Conservation (phyloP, 2,797 vertebrate species). For the Lutjanus argentimaculatus region DNA sequence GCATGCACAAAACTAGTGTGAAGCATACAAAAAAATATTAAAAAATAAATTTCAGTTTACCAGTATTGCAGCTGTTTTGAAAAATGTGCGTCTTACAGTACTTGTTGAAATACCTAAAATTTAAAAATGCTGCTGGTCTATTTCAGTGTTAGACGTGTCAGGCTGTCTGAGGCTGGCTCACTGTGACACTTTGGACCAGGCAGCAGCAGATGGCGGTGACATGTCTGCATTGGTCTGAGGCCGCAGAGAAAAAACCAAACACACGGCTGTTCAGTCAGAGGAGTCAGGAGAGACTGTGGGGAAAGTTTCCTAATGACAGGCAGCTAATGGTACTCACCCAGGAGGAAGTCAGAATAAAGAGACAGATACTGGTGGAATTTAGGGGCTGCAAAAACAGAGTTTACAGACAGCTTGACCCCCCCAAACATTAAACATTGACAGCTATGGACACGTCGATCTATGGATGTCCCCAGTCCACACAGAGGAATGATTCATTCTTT, state of each 20-base stretch:
- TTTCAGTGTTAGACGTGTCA: conserved; percentile 14
- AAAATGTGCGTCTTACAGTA: not conserved
- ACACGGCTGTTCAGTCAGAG: conserved; percentile 22
- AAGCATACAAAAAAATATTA: not conserved
- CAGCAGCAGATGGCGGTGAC: conserved; percentile 61
- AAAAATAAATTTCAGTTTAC: not conserved
- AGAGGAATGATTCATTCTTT: not conserved
- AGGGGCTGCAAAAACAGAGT: not conserved
- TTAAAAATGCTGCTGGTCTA: conserved; percentile 9
- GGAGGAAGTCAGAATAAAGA: conserved; percentile 13
- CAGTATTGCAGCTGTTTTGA: not conserved
- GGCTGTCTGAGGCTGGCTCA: conserved; percentile 13
- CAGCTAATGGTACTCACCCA: conserved; percentile 3
- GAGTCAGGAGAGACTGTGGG: conserved; percentile 15
- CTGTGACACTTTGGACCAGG: conserved; percentile 45
- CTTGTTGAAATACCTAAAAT: not conserved
- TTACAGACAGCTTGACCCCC: not conserved
- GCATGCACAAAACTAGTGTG: not conserved
- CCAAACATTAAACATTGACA: not conserved
- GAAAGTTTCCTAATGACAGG: conserved; percentile 9
- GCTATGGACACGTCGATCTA: not conserved
- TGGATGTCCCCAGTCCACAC: not conserved
- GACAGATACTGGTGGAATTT: not conserved
- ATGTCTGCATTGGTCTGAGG: conserved; percentile 45
- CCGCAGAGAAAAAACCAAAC: conserved; percentile 25